Evolutionary conservation across 2,888 invertebrate genomes (phyloP).

Genomic region (Tyria jacobaeae): DNA sequence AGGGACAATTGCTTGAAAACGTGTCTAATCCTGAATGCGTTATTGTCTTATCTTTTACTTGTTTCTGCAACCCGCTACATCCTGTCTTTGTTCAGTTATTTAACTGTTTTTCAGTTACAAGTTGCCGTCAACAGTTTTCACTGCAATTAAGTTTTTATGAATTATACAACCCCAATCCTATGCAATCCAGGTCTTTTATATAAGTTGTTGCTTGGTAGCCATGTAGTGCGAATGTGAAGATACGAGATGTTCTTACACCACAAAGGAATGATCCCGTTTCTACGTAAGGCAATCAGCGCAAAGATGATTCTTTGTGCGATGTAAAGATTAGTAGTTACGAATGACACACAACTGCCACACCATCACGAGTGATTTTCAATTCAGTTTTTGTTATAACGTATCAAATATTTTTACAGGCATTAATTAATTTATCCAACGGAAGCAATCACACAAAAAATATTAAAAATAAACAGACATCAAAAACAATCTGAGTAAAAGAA

Average conservation of each 20-base stretch:
- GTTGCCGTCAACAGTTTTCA: constrained; percentile 23
- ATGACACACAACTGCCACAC: too few relatives aligned
- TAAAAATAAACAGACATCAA: constrained; percentile 16
- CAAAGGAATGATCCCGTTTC: too few relatives aligned
- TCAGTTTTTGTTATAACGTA: background rate
- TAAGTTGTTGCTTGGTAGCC: too few relatives aligned
- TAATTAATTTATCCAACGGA: constrained; percentile 18
- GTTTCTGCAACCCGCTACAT: constrained; percentile 58
- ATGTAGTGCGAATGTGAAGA: background rate
- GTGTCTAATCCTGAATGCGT: constrained; percentile 79
- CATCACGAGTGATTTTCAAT: background rate
- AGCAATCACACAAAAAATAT: constrained; percentile 18
- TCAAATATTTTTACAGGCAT: background rate
- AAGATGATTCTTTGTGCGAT: background rate
- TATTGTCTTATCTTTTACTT: constrained; percentile 66
- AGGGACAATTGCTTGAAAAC: constrained; percentile 70
- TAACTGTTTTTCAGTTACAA: constrained; percentile 38
- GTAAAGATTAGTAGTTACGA: background rate
- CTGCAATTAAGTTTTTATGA: constrained; percentile 22
- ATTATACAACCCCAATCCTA: too few relatives aligned
- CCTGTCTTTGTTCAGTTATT: constrained; percentile 63
- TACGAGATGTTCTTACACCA: too few relatives aligned
- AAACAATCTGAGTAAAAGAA: constrained; percentile 19
- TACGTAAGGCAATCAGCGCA: background rate
- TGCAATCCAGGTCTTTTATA: too few relatives aligned